These are phyloP conservation scores for Zhuqinia jingwanae DNA, from an alignment of 2,888 invertebrate genomes.

Conservation along the genomic window DNA sequence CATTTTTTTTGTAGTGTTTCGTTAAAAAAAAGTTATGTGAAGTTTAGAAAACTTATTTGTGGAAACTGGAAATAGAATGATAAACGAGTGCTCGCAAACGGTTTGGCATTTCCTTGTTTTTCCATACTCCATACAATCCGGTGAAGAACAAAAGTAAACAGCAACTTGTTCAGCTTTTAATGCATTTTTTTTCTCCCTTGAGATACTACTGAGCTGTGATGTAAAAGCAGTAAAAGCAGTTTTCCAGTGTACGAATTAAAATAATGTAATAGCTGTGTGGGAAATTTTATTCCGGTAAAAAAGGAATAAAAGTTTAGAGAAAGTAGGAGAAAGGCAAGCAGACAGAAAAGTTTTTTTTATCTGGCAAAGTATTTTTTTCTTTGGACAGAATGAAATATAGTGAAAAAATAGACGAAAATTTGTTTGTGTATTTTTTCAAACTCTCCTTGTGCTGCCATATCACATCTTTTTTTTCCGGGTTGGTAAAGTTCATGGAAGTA, in stretches of 20 bases:
- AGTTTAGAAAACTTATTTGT: too few relatives aligned
- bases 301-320: neutral
- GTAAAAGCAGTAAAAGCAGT: conserved; percentile 9
- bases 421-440: too few relatives aligned
- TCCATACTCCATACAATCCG: neutral
- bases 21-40: too few relatives aligned
- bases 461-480: too few relatives aligned
- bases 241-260: neutral
- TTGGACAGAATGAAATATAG: too few relatives aligned
- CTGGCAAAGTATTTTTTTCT: neutral
- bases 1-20: neutral
- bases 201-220: conserved; percentile 13
- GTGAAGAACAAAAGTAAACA: neutral
- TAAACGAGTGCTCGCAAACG: neutral
- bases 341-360: conserved; percentile 1
- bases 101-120: neutral
- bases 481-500: too few relatives aligned
- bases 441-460: too few relatives aligned
- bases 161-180: conserved; percentile 1
- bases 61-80: conserved; percentile 2
- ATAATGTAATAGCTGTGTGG: neutral
- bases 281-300: neutral
- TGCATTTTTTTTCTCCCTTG: conserved; percentile 12
- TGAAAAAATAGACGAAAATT: too few relatives aligned
- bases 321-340: conserved; percentile 9